phyloP scores from a whole-genome alignment of 2,797 vertebrate genomes.

The Neopelma chrysocephalum region DNA sequence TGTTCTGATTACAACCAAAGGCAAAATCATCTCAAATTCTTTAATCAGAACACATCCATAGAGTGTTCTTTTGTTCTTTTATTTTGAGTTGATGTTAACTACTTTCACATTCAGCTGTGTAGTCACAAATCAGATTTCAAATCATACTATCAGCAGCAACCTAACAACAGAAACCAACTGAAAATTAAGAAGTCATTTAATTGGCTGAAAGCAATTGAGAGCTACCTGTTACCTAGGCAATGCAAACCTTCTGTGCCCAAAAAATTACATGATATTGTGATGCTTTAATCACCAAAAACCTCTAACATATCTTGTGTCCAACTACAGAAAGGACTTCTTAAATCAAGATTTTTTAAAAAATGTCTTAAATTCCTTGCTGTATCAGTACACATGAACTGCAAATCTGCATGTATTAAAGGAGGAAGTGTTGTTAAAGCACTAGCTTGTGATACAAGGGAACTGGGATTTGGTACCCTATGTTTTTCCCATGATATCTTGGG shows the following conservation, averaged over 20 bases:
- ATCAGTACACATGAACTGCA: background rate
- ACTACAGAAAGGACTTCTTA: background rate
- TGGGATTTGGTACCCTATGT: background rate
- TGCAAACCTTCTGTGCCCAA: background rate
- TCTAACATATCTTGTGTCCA: background rate
- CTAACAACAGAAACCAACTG: background rate
- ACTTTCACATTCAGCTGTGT: background rate
- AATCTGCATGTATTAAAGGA: background rate
- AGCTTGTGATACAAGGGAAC: background rate
- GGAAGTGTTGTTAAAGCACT: background rate
- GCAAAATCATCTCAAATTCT: background rate
- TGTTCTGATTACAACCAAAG: background rate
- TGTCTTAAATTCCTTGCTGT: background rate
- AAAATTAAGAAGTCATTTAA: conserved; percentile 4
- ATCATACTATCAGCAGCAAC: background rate
- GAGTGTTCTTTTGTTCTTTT: background rate
- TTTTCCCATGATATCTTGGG: background rate
- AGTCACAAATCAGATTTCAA: background rate
- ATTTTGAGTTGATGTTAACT: background rate
- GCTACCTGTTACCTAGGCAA: background rate
- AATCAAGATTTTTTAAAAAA: background rate
- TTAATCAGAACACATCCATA: background rate
- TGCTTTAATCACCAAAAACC: background rate
- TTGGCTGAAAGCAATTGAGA: background rate
- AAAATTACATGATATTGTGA: background rate